Evolutionary conservation across 2,888 invertebrate species (phyloP).

Genomic region (Orthonevra nobilis): DNA sequence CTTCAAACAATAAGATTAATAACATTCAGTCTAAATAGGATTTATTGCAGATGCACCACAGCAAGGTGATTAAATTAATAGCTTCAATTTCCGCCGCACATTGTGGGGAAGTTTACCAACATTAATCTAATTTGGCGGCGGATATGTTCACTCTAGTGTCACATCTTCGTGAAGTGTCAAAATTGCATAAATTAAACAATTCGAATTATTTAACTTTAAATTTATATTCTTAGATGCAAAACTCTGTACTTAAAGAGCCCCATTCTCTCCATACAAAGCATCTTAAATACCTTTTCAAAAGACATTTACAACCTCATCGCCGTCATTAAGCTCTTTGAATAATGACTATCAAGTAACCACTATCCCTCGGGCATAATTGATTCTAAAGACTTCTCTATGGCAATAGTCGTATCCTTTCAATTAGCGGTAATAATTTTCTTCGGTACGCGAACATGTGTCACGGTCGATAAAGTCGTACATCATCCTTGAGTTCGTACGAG

Average conservation of each 20-base stretch:
- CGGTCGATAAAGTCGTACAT: too few relatives aligned
- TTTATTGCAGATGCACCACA: constrained; percentile 42
- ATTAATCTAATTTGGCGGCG: constrained; percentile 26
- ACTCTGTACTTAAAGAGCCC: too few relatives aligned
- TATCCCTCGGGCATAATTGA: constrained; percentile 22
- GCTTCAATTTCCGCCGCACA: constrained; percentile 65
- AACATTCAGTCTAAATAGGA: constrained; percentile 44
- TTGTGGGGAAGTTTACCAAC: constrained; percentile 45
- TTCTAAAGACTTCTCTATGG: constrained; percentile 24
- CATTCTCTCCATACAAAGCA: too few relatives aligned
- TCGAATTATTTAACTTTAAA: too few relatives aligned
- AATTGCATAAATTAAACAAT: too few relatives aligned
- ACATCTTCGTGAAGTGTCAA: too few relatives aligned
- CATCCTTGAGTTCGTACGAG: constrained; percentile 8
- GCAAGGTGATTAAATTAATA: constrained; percentile 60
- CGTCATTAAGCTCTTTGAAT: too few relatives aligned
- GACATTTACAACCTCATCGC: too few relatives aligned
- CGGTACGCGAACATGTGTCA: constrained; percentile 29
- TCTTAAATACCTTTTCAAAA: too few relatives aligned
- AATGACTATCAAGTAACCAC: too few relatives aligned
- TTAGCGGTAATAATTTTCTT: constrained; percentile 53
- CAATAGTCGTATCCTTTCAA: constrained; percentile 41
- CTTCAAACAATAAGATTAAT: constrained; percentile 48
- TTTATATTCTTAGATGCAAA: too few relatives aligned
- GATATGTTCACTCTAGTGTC: too few relatives aligned